Base-by-base conservation (phyloP, 2,113 vertebrate genomes). In the Alaudala cheleensis region DNA sequence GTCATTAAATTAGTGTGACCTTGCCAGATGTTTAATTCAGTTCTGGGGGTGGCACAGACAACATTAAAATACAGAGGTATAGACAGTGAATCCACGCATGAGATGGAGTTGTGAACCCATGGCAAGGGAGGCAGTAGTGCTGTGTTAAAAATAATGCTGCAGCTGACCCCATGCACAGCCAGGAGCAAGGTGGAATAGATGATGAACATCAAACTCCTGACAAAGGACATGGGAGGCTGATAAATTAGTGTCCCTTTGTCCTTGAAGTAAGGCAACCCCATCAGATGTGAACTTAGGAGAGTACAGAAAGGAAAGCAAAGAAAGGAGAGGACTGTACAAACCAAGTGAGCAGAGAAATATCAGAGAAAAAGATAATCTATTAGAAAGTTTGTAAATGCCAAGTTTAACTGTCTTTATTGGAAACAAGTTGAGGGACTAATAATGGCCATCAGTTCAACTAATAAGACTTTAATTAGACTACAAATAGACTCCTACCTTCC, bases 1-100 rank as follows among this genome's bases (percentile, higher is more conserved):
- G 47, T 42, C 65, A 74, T 94, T 90, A 85, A 93, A 90, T 88
- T 62, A 90, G 51, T 29, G 51, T 56, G 95, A 45, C 54, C 78
- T 87, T 4, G 13, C 6, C 22, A 90, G 42, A 29, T 45, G 6
- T 25, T 86, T 50, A 73, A 86, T 58, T 10, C 25, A 37, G 25
- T 74, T 89, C 49, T 81, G 74, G n/a, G 11, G 18, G 26, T 58
- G 54, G 65, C 42, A 70, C 33, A 82, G 39, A 33, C 54, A 66
- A 26, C 62, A 66, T 62, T 54, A 77, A 77, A 93, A 82, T 57
- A 49, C 39, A 22, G 50, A 66, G 40, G 14, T 21, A 10, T 25
- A 9, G 39, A 37, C 22, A 61, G 14, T 29, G 62, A 84, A 42
- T 72, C 73, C 11, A 40, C 12, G 22, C 40, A n/a, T 56, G 53